These are phyloP conservation scores for Stegostoma tigrinum DNA, from an alignment of 2,113 vertebrate genomes.

Conservation along the genomic window DNA sequence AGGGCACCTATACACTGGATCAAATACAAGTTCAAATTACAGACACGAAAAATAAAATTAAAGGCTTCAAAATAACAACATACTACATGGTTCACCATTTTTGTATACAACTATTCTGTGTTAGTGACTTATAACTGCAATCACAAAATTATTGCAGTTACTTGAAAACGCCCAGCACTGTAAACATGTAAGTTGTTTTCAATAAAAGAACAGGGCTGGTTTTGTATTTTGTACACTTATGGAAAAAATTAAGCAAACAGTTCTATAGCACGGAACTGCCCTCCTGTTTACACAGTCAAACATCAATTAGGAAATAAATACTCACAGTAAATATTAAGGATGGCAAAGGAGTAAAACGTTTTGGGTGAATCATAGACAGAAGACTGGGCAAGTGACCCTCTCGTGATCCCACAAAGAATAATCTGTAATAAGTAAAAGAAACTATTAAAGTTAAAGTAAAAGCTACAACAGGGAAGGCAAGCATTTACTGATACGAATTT, in stretches of 20 bases:
- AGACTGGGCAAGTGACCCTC: conserved; percentile 90
- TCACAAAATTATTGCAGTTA: neutral
- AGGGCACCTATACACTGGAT: neutral
- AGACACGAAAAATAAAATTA: neutral
- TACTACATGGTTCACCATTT: neutral
- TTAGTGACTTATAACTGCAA: neutral
- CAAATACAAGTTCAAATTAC: neutral
- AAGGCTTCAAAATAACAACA: neutral
- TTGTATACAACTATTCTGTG: neutral
- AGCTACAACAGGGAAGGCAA: neutral
- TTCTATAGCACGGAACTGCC: neutral
- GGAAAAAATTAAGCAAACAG: neutral
- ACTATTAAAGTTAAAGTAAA: neutral
- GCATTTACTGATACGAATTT: neutral
- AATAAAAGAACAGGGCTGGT: neutral
- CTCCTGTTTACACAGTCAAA: neutral
- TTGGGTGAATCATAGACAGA: conserved; percentile 94
- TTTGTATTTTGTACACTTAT: neutral
- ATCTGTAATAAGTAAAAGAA: conserved; percentile 52
- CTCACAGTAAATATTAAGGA: conserved; percentile 89
- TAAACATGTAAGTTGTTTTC: neutral
- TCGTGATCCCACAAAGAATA: conserved; percentile 90
- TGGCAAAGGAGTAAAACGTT: conserved; percentile 77
- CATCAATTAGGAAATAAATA: neutral
- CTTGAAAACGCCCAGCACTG: neutral